A percentile compares a stretch with the other conserved stretches of the same genome.
These are phyloP conservation scores for Marmota monax DNA, from an alignment of 2,113 vertebrate species.

Conservation along the genomic window DNA sequence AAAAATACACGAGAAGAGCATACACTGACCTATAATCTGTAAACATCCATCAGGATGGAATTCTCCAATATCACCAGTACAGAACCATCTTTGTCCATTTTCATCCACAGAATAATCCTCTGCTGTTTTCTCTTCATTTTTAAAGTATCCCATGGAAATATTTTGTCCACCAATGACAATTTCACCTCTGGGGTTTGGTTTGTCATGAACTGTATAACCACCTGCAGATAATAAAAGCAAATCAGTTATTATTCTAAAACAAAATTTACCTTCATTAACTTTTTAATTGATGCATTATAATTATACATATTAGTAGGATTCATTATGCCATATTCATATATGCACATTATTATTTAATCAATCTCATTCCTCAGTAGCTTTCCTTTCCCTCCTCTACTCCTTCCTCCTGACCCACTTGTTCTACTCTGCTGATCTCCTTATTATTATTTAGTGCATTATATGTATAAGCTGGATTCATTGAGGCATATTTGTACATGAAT, in stretches of 20 bases:
- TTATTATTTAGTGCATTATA: too few relatives aligned
- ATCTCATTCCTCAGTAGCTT: too few relatives aligned
- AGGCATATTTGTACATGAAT: too few relatives aligned
- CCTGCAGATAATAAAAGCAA: slow-evolving; percentile 87
- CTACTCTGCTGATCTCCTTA: too few relatives aligned
- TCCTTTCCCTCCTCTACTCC: too few relatives aligned
- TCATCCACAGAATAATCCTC: slow-evolving; percentile 94
- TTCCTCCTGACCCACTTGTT: too few relatives aligned
- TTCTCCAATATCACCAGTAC: slow-evolving; percentile 97
- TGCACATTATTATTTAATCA: too few relatives aligned
- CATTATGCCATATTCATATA: too few relatives aligned
- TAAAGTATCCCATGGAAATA: slow-evolving; percentile 97
- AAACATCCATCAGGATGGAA: slow-evolving; percentile 96
- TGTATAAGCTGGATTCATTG: too few relatives aligned
- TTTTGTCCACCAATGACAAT: slow-evolving; percentile 97
- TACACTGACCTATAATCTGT: slow-evolving; percentile 95
- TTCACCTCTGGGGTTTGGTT: slow-evolving; percentile 96
- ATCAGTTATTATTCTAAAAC: slow-evolving; percentile 15
- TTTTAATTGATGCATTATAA: too few relatives aligned
- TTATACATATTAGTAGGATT: too few relatives aligned
- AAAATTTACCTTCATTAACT: slow-evolving; percentile 13
- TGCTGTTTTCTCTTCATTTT: slow-evolving; percentile 88
- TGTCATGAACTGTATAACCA: slow-evolving; percentile 94
- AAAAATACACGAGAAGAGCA: slow-evolving; percentile 49
- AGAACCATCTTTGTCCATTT: slow-evolving; percentile 96